Evolutionary conservation across 2,888 invertebrate species (phyloP).

Genomic region (Dynastes hyllus): DNA sequence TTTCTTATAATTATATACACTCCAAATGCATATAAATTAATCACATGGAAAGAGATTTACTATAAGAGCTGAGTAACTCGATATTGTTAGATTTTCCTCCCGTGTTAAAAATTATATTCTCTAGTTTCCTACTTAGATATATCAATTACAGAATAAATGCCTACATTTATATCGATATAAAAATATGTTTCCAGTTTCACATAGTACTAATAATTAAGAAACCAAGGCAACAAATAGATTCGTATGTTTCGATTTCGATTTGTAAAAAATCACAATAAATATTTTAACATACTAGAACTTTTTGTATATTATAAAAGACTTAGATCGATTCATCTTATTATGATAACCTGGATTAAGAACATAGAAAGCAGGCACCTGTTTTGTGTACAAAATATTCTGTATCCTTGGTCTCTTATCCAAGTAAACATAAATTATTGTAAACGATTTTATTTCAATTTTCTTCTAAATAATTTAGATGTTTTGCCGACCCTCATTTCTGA

Average conservation of each 20-base stretch:
- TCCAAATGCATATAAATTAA: conserved; percentile 29
- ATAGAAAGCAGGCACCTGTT: no score
- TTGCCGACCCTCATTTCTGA: no score
- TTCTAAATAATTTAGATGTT: no score
- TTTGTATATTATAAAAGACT: no score
- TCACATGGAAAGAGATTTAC: conserved; percentile 35
- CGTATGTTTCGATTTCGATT: conserved; percentile 18
- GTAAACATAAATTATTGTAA: no score
- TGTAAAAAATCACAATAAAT: neutral
- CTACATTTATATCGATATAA: conserved; percentile 44
- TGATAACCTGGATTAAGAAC: no score
- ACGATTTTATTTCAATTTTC: no score
- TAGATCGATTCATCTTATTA: no score
- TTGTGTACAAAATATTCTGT: no score
- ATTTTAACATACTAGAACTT: no score
- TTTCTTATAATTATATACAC: conserved; percentile 4
- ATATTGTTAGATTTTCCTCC: conserved; percentile 20
- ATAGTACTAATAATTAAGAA: conserved; percentile 34
- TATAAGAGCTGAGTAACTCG: neutral
- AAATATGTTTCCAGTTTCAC: conserved; percentile 43
- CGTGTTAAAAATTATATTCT: neutral
- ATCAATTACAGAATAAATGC: conserved; percentile 43
- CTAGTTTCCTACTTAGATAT: conserved; percentile 21
- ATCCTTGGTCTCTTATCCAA: no score
- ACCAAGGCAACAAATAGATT: conserved; percentile 8